phyloP scores from a whole-genome alignment of 2,113 vertebrate genomes.

The Myanophis thanlyinensis region DNA sequence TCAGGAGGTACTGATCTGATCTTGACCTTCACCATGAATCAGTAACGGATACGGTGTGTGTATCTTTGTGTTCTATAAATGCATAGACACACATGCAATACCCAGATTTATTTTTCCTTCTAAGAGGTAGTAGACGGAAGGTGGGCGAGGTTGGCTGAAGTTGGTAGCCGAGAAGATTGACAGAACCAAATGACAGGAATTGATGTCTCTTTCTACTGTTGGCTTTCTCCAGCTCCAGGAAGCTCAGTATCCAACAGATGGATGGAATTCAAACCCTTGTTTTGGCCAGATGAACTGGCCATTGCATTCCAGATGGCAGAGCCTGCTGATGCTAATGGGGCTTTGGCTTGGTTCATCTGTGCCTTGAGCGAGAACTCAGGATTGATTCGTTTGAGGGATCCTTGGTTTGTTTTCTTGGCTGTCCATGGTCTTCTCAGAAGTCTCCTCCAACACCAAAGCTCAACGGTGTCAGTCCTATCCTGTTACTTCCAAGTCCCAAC shows the following conservation, averaged over 20 bases:
- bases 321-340: conserved; percentile 38
- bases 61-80: neutral
- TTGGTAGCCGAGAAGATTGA: neutral
- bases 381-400: too few species aligned
- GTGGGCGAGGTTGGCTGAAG: accelerated
- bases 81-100: neutral
- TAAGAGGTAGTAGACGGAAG: conserved; percentile 11
- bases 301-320: conserved; percentile 52
- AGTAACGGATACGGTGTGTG: accelerated
- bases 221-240: conserved; percentile 27
- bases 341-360: too few species aligned
- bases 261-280: conserved; percentile 33
- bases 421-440: too few species aligned
- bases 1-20: neutral
- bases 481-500: too few species aligned
- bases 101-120: neutral
- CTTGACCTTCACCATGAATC: conserved; percentile 9
- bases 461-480: too few species aligned
- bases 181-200: neutral
- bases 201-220: neutral
- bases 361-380: too few species aligned
- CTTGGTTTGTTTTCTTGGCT: too few species aligned
- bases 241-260: conserved; percentile 41
- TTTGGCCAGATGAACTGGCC: conserved; percentile 29
- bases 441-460: too few species aligned